Evolutionary conservation across 1,140 invertebrate species (phyloP).

Genomic region (Scaptomyza montana): DNA sequence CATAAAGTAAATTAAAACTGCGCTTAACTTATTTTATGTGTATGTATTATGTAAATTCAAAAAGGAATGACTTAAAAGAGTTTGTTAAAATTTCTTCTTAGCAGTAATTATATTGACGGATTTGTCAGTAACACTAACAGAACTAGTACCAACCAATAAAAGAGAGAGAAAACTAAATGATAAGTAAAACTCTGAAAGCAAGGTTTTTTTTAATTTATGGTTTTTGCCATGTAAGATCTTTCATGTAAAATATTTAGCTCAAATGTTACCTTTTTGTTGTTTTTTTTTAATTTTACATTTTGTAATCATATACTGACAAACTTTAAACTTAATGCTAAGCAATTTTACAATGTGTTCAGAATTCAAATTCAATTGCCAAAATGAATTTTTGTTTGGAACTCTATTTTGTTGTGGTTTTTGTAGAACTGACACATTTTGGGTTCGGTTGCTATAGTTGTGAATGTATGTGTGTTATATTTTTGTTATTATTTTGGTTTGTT

Average conservation of each 20-base stretch:
- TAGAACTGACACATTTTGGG: constrained; percentile 36
- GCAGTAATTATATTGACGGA: constrained; percentile 59
- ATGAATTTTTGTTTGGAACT: constrained; percentile 44
- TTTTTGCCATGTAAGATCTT: constrained; percentile 14
- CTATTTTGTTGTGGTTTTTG: constrained; percentile 6
- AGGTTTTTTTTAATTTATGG: constrained; percentile 18
- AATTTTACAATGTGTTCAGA: constrained; percentile 63
- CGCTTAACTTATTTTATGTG: constrained; percentile 62
- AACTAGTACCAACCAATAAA: constrained; percentile 35
- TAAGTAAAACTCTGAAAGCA: constrained; percentile 14
- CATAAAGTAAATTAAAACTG: constrained; percentile 40
- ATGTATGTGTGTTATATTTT: constrained; percentile 34
- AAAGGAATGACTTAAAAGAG: constrained; percentile 79
- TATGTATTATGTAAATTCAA: constrained; percentile 49
- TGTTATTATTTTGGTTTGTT: constrained; percentile 29
- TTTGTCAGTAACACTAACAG: constrained; percentile 42
- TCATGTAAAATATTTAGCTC: constrained; percentile 7
- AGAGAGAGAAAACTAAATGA: constrained; percentile 9
- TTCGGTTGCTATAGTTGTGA: constrained; percentile 53
- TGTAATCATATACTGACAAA: constrained; percentile 36
- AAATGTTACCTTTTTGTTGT: constrained; percentile 7
- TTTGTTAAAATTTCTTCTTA: constrained; percentile 75
- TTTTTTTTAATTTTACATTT: constrained; percentile 39
- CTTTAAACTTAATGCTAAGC: constrained; percentile 59
- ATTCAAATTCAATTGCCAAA: constrained; percentile 38